Evolutionary conservation across 2,113 vertebrate genomes (phyloP).

Genomic region (Vanacampus margaritifer): DNA sequence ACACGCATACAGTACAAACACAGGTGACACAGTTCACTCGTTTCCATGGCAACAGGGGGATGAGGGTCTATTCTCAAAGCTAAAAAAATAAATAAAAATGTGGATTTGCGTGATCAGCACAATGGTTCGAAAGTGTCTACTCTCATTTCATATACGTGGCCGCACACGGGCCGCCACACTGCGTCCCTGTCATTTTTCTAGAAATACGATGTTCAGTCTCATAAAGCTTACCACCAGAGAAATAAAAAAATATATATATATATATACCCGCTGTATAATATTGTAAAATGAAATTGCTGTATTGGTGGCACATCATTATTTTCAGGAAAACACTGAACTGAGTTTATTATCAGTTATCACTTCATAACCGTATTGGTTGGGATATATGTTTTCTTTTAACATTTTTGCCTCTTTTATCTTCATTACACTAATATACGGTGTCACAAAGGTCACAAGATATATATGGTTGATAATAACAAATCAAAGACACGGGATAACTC

Average conservation of each 20-base stretch:
- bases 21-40: conserved; percentile 43
- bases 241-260: background rate
- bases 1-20: conserved; percentile 20
- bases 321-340: background rate
- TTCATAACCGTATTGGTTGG: no score
- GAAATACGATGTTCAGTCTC: background rate
- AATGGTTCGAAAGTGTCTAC: conserved; percentile 20
- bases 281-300: background rate
- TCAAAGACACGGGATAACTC: conserved; percentile 16
- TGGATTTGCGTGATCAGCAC: conserved; percentile 34
- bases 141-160: conserved; percentile 8
- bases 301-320: background rate
- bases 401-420: background rate
- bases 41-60: conserved; percentile 44
- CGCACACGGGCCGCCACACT: conserved; percentile 1
- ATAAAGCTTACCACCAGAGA: background rate
- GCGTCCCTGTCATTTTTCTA: background rate
- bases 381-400: no score
- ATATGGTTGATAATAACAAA: conserved; percentile 11
- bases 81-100: conserved; percentile 24
- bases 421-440: background rate
- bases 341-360: no score
- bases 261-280: background rate
- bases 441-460: conserved; percentile 6
- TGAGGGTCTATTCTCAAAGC: conserved; percentile 29